Conservation (phyloP, 1,140 invertebrate species). For the Drosophila sturtevanti region DNA sequence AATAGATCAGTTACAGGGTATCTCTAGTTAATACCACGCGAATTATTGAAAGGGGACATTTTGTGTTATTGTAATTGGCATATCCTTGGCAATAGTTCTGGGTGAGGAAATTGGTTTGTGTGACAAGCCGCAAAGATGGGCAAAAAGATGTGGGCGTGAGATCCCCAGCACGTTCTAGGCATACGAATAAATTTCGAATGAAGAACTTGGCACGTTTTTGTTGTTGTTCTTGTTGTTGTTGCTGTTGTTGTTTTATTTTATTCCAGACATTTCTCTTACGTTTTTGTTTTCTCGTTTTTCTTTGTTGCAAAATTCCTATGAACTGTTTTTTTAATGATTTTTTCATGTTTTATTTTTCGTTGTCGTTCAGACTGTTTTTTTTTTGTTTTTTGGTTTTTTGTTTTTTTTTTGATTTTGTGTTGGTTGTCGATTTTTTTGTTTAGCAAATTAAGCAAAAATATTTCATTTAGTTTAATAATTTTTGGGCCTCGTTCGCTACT, state of each 20-base stretch:
- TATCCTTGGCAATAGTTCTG: conserved; percentile 30
- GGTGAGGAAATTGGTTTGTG: conserved; percentile 63
- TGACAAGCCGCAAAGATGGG: conserved; percentile 34
- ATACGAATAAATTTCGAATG: conserved; percentile 48
- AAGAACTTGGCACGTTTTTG: conserved; percentile 44
- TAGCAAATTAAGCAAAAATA: conserved; percentile 5
- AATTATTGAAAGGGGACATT: background rate
- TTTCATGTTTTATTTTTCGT: conserved; percentile 21
- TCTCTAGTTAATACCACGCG: background rate
- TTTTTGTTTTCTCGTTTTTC: conserved; percentile 24
- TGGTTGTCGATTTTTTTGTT: conserved; percentile 2
- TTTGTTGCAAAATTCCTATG: conserved; percentile 30
- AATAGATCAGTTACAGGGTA: background rate
- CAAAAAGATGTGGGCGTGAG: conserved; percentile 22
- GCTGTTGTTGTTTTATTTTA: conserved; percentile 10
- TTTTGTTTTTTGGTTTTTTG: background rate
- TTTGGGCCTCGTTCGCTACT: conserved; percentile 14
- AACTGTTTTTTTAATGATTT: conserved; percentile 48
- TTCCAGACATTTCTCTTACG: conserved; percentile 29
- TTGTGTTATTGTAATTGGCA: conserved; percentile 48
- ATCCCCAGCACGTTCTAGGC: conserved; percentile 46
- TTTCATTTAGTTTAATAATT: conserved; percentile 1
- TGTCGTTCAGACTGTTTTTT: background rate
- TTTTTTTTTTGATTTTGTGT: background rate
- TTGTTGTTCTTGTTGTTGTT: conserved; percentile 19